Conservation (phyloP, 2,113 vertebrate species). For the Sceloporus tristichus region DNA sequence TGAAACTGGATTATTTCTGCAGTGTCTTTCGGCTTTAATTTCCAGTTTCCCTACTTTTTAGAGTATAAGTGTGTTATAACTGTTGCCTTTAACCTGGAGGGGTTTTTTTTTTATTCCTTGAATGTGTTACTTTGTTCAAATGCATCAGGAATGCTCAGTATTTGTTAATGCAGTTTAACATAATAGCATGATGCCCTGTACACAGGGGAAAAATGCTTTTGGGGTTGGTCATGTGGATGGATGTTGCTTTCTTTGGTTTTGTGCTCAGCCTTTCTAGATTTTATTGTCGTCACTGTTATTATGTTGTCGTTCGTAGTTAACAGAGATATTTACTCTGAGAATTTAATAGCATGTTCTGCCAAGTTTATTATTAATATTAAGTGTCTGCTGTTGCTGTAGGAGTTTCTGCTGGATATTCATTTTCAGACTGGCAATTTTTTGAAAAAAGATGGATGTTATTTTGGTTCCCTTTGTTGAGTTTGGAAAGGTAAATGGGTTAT, state of each 20-base stretch:
- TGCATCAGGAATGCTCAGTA: background rate
- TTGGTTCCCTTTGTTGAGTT: background rate
- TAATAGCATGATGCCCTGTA: constrained; percentile 3
- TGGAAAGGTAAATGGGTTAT: constrained; percentile 12
- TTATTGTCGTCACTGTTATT: constrained; percentile 17
- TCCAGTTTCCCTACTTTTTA: background rate
- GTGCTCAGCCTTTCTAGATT: background rate
- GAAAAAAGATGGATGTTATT: background rate
- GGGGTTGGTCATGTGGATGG: background rate
- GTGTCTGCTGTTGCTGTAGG: background rate
- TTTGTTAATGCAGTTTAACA: constrained; percentile 9
- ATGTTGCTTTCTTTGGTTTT: constrained; percentile 2
- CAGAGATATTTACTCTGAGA: constrained; percentile 19
- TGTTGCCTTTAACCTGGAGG: background rate
- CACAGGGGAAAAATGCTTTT: background rate
- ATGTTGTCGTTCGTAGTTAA: constrained; percentile 31
- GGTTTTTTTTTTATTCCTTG: background rate
- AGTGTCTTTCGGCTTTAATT: background rate
- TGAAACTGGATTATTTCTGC: too few species aligned
- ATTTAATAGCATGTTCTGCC: constrained; percentile 30
- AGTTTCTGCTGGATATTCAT: background rate
- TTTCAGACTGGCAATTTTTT: background rate
- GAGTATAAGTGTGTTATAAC: background rate
- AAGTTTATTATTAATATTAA: constrained; percentile 25
- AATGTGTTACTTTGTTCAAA: accelerated